phyloP scores from a whole-genome alignment of 2,888 invertebrate genomes.

The Eledone cirrhosa region DNA sequence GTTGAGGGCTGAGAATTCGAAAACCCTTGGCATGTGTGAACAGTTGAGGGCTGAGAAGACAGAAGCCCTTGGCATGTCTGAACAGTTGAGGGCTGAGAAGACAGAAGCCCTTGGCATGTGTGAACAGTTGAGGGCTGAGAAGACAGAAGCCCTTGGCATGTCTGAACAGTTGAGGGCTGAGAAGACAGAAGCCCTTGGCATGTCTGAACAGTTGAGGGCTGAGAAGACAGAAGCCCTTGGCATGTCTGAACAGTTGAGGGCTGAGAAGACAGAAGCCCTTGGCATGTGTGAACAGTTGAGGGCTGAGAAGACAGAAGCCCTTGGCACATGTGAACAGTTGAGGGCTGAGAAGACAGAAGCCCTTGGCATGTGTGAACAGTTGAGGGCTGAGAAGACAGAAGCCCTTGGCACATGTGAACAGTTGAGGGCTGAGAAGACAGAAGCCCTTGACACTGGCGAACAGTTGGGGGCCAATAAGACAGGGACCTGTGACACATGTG shows the following conservation, averaged over 20 bases:
- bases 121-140: conserved; percentile 9
- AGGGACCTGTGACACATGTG: conserved; percentile 1
- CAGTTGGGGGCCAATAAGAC: background rate
- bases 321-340: conserved; percentile 1
- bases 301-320: background rate
- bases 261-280: background rate
- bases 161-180: conserved; percentile 8
- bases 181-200: background rate
- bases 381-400: background rate
- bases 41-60: background rate
- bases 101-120: background rate
- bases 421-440: background rate
- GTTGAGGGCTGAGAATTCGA: background rate
- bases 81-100: conserved; percentile 8
- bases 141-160: background rate
- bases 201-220: conserved; percentile 4
- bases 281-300: conserved; percentile 2
- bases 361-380: background rate
- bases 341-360: background rate
- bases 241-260: background rate
- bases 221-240: background rate
- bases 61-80: background rate
- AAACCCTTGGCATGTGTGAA: background rate
- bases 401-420: conserved; percentile 7
- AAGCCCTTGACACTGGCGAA: background rate